These are phyloP conservation scores for Eledone cirrhosa DNA, from an alignment of 2,888 invertebrate species.

Conservation along the genomic window DNA sequence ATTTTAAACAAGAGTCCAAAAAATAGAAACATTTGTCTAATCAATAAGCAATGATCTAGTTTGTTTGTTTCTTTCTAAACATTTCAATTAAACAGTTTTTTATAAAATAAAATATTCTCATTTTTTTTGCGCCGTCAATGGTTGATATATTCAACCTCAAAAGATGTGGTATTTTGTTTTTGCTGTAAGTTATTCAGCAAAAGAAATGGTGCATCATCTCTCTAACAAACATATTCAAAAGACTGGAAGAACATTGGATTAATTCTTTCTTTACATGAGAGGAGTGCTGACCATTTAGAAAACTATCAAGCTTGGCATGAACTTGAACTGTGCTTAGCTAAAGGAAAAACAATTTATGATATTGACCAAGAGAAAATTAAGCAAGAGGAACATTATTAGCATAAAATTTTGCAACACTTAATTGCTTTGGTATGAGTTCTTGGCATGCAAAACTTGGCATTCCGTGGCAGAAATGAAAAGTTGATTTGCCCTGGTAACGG, in stretches of 20 bases:
- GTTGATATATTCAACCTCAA: background rate
- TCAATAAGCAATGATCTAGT: no score
- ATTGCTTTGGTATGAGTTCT: background rate
- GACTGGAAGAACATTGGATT: background rate
- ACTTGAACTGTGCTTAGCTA: background rate
- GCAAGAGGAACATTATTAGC: background rate
- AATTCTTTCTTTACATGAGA: background rate
- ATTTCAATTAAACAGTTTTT: no score
- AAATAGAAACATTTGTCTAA: no score
- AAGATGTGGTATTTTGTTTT: background rate
- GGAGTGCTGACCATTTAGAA: background rate
- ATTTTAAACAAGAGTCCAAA: no score
- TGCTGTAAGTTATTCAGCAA: background rate
- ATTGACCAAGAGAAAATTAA: background rate
- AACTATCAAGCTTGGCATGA: background rate
- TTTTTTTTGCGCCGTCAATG: background rate
- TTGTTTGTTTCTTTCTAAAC: no score
- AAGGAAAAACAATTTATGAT: background rate
- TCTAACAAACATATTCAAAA: background rate
- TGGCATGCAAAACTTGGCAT: no score
- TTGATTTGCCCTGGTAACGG: no score
- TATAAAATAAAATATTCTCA: no score
- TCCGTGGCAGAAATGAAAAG: no score
- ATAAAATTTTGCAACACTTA: background rate
- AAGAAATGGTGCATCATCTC: background rate